Evolutionary conservation across 2,888 invertebrate genomes (phyloP).

Genomic region (Pristionchus fissidentatus): DNA sequence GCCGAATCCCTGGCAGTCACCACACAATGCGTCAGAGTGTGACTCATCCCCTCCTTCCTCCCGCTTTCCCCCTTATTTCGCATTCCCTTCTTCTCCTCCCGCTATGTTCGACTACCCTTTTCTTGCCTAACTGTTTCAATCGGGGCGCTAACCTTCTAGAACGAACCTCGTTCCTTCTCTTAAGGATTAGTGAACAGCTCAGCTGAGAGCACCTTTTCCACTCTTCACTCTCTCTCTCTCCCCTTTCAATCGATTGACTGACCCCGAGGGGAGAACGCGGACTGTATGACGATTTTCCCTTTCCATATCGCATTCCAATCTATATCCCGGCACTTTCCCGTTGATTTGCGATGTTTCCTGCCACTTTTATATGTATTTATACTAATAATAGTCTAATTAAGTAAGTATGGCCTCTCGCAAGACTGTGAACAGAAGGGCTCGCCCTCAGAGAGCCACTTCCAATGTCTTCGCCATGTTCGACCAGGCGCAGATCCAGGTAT

Average conservation of each 20-base stretch:
- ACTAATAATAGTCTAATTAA: not conserved
- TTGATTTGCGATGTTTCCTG: slow-evolving; percentile 7
- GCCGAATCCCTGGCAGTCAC: slow-evolving; percentile 27
- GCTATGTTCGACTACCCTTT: slow-evolving; percentile 5
- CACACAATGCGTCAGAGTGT: slow-evolving; percentile 29
- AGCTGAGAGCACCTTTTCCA: not conserved
- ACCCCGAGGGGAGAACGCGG: slow-evolving; percentile 34
- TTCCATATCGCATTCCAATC: slow-evolving; percentile 32
- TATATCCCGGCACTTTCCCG: not conserved
- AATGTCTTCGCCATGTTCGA: slow-evolving; percentile 99
- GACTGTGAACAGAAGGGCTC: slow-evolving; percentile 77
- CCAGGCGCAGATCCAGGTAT: slow-evolving; percentile 93
- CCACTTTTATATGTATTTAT: not conserved
- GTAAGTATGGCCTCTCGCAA: slow-evolving; percentile 71
- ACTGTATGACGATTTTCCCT: slow-evolving; percentile 21
- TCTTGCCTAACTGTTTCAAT: not conserved
- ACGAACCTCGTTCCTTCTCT: not conserved
- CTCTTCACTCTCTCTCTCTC: not conserved
- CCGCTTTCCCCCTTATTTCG: slow-evolving; percentile 10
- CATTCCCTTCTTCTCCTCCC: slow-evolving; percentile 4
- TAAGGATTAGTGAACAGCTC: not conserved
- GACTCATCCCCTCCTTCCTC: slow-evolving; percentile 7
- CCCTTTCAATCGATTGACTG: slow-evolving; percentile 32
- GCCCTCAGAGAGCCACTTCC: slow-evolving; percentile 97
- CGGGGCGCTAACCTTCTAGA: not conserved